Percentiles rank a stretch among this genome's conserved stretches.
Conservation (phyloP, 2,888 invertebrate genomes). For the Aspidiotus destructor region DNA sequence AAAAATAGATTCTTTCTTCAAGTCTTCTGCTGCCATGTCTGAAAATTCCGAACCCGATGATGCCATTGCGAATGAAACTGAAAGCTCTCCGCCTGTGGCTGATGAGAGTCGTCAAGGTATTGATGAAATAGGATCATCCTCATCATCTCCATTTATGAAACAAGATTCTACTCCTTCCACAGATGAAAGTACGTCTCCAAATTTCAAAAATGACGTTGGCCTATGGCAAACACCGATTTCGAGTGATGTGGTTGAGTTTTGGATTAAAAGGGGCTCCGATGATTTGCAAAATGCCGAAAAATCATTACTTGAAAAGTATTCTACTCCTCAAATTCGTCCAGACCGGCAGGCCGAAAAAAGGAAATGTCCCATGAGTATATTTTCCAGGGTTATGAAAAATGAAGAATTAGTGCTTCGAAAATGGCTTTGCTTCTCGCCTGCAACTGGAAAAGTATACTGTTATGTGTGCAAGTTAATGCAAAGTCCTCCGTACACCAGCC, state of each 20-base stretch:
- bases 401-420: slow-evolving; percentile 1
- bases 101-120: background rate
- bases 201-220: background rate
- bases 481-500: background rate
- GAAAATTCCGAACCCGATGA: background rate
- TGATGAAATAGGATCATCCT: background rate
- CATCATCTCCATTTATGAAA: background rate
- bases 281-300: background rate
- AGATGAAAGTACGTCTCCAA: background rate
- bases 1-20: background rate
- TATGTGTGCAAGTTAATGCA: slow-evolving; percentile 1
- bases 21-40: background rate
- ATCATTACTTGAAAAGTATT: slow-evolving; percentile 1
- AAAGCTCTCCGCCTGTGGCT: background rate
- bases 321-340: slow-evolving; percentile 1
- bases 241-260: background rate
- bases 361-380: background rate
- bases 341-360: background rate
- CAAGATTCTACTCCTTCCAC: background rate
- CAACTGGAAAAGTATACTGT: slow-evolving; percentile 1
- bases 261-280: background rate
- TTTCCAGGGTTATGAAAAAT: background rate
- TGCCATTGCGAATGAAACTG: background rate
- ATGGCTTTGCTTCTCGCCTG: slow-evolving; percentile 1
- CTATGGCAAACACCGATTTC: background rate